A percentile compares a stretch with the other conserved stretches of the same genome.
Conservation (phyloP, 2,888 invertebrate species). For the Synergus laeviventris region DNA sequence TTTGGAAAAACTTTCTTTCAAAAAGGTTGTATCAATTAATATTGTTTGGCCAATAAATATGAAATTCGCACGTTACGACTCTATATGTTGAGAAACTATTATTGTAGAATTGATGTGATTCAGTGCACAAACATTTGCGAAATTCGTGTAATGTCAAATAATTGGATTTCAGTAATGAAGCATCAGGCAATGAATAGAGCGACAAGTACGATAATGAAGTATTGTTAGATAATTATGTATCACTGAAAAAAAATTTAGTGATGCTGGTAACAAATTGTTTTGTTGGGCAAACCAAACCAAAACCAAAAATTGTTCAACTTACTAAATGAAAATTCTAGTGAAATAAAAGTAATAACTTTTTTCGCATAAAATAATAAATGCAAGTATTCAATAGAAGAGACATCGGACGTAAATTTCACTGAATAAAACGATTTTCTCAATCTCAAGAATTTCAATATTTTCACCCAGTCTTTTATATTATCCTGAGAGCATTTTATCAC, state of each 20-base stretch:
- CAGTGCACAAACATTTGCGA: background rate
- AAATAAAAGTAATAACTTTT: background rate
- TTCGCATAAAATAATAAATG: background rate
- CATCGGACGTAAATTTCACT: background rate
- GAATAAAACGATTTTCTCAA: slow-evolving; percentile 11
- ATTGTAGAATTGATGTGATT: background rate
- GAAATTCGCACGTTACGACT: background rate
- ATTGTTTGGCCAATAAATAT: background rate
- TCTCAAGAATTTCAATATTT: slow-evolving; percentile 31
- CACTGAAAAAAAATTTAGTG: background rate
- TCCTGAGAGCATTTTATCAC: slow-evolving; percentile 31
- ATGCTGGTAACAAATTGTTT: background rate
- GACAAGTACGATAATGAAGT: slow-evolving; percentile 21
- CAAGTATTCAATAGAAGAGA: background rate
- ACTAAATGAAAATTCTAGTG: no score
- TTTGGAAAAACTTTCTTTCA: background rate
- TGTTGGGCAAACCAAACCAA: no score
- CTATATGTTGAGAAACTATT: background rate
- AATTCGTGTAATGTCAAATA: slow-evolving; percentile 2
- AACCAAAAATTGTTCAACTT: no score
- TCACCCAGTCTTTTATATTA: slow-evolving; percentile 32
- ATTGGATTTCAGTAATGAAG: slow-evolving; percentile 20
- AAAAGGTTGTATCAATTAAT: background rate
- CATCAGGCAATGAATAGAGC: slow-evolving; percentile 18
- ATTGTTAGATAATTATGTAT: slow-evolving; percentile 16